Evolutionary conservation across 2,888 invertebrate species (phyloP), one percentile per base, ranked within the genome.

Genomic region (Nomada fabriciana): DNA sequence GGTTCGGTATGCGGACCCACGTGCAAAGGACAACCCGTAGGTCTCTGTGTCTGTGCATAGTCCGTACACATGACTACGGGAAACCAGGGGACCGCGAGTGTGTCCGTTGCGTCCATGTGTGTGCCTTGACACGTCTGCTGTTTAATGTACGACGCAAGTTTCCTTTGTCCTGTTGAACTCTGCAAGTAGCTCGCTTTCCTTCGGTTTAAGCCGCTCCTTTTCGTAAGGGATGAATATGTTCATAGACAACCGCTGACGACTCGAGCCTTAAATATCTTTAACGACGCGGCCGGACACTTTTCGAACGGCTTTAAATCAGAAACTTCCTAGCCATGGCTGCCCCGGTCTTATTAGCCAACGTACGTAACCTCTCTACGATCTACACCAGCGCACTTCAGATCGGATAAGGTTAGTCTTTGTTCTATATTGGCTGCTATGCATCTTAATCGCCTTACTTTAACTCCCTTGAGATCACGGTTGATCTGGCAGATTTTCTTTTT

Each of bases 61-160:
- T 59, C 69, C 71, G 43, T 69, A 70, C 73, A 69, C 68, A 71
- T 68, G 76, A 71, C 77, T 61, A 60, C 67, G 2, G 36, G 23
- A 7, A n/a, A 20, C 2, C 11, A 0, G 42, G 18, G 18, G 43
- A 11, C 42, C 23, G 23, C 23, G 68, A 67, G 65, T 75, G 68
- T 85, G 76, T 82, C 52, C 36, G 78, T 70, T 63, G 68, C 72
- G 67, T 53, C 53, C 64, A 79, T 70, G 84, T 84, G 85, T 83
- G 89, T 88, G 91, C 90, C 90, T 89, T 82, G 88, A 87, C 88
- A 89, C 88, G 90, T 90, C 92, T 89, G 89, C 88, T 84, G 85
- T 85, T 84, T 92, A 92, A 92, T 90, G 88, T 92, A 92, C 90
- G 92, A 90, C 80, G 88, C 85, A 92, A 92, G 91, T 91, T 92